Evolutionary conservation across 2,113 vertebrate genomes (phyloP), one percentile per base, ranked within the genome.

Genomic region (Varanus salvator): DNA sequence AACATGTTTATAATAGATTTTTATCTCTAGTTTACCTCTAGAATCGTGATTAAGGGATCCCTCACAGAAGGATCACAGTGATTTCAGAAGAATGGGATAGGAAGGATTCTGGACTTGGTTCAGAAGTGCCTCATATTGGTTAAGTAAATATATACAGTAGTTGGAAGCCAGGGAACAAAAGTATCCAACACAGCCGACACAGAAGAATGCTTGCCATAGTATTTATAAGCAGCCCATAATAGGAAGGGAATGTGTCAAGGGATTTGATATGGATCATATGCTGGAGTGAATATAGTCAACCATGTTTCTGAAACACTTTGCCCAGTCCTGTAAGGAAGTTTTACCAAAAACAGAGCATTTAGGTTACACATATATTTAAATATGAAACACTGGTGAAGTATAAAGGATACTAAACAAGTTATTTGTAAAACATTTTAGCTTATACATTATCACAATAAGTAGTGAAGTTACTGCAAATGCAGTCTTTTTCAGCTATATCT

Each of bases 161-260:
- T 57, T 44, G 77, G 38, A 86, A 81, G 31, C 77, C 85, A 90
- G 76, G 75, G 29, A 64, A 80, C 19, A 38, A 81, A 86, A 60
- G 38, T 48, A 72, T 86, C 78, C 68, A 54, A 86, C 44, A 64
- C 29, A 76, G 54, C 8, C 54, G n/a, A 75, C 66, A 38, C 75
- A 85, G 69, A 86, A 81, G 52, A 66, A 64, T 75, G 38, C 54
- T 74, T 83, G 52, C 77, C 29, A 48, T 8, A 50, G 83, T 77
- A 54, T 89, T 90, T 92, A 88, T 86, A 93, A 90, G 60, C n/a
- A 66, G 71, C 25, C 68, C 64, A 78, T 93, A 84, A 89, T 93
- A 69, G 50, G 85, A 89, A 72, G 78, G 83, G 48, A 85, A 89
- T 88, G 87, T 64, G 88, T 76, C 89, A 91, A 69, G 34, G 85